Percentiles rank a stretch among this genome's conserved stretches.
Conservation (phyloP, 2,797 vertebrate species). For the Momotus momota region DNA sequence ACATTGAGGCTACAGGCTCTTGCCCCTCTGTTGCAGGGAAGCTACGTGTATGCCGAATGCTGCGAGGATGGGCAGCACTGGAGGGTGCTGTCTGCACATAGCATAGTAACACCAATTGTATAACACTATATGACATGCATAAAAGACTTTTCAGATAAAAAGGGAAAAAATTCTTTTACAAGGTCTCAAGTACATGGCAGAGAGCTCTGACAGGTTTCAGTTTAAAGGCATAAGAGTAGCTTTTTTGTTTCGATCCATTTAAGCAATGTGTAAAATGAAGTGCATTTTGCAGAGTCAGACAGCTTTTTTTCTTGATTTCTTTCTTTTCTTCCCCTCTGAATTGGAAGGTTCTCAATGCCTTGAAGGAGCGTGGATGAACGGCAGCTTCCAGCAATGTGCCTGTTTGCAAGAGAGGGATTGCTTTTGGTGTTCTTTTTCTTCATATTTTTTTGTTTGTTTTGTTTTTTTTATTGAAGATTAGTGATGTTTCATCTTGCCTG, state of each 20-base stretch:
- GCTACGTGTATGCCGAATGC: not conserved
- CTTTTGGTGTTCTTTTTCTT: not conserved
- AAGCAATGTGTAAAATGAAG: not conserved
- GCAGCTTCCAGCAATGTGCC: not conserved
- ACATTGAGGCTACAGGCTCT: not conserved
- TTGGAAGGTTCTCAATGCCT: not conserved
- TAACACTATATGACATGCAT: not conserved
- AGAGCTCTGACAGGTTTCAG: not conserved
- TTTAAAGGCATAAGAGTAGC: not conserved
- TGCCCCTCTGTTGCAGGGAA: not conserved
- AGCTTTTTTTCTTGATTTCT: not conserved
- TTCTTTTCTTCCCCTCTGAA: fast-evolving
- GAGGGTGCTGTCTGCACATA: not conserved
- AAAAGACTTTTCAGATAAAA: not conserved
- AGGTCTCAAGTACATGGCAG: not conserved
- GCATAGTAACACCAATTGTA: not conserved
- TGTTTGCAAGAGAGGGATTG: not conserved
- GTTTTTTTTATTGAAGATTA: not conserved
- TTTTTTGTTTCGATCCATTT: not conserved
- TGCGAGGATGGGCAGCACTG: not conserved
- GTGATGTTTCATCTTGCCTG: not conserved
- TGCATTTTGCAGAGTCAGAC: not conserved
- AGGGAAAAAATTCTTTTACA: not conserved
- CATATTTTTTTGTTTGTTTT: not conserved
- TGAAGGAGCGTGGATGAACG: not conserved